phyloP scores from a whole-genome alignment of 1,140 invertebrate species.

The Lithobius niger region DNA sequence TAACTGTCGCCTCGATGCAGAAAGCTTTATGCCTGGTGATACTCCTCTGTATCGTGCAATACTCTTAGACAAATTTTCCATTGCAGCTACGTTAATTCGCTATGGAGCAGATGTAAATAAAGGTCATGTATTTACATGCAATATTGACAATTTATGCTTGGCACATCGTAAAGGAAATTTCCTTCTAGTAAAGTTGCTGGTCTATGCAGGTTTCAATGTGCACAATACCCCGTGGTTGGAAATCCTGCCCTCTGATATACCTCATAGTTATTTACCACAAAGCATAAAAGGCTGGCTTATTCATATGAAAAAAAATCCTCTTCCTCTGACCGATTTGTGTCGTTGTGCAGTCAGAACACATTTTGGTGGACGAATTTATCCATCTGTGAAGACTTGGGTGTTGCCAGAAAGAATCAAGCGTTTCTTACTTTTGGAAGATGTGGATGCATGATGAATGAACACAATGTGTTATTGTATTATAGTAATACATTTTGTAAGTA shows the following conservation, averaged over 20 bases:
- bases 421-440: constrained; percentile 24
- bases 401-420: constrained; percentile 26
- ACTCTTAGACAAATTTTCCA: constrained; percentile 28
- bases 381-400: constrained; percentile 25
- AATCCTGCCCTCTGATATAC: constrained; percentile 20
- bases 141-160: constrained; percentile 31
- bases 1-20: constrained; percentile 32
- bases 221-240: constrained; percentile 23
- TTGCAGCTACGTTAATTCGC: constrained; percentile 34
- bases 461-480: too few species aligned
- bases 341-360: constrained; percentile 30
- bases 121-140: constrained; percentile 23
- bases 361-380: constrained; percentile 22
- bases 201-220: constrained; percentile 25
- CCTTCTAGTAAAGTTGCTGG: constrained; percentile 20
- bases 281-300: constrained; percentile 22
- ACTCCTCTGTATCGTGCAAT: constrained; percentile 38
- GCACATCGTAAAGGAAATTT: constrained; percentile 30
- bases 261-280: constrained; percentile 15
- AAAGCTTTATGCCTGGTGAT: constrained; percentile 34
- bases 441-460: too few species aligned
- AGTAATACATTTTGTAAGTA: too few species aligned
- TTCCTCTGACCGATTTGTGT: constrained; percentile 33
- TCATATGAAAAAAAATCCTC: constrained; percentile 30
- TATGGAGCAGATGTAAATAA: constrained; percentile 34